phyloP scores from a whole-genome alignment of 1,140 invertebrate genomes.

The Acyrthosiphon pisum region DNA sequence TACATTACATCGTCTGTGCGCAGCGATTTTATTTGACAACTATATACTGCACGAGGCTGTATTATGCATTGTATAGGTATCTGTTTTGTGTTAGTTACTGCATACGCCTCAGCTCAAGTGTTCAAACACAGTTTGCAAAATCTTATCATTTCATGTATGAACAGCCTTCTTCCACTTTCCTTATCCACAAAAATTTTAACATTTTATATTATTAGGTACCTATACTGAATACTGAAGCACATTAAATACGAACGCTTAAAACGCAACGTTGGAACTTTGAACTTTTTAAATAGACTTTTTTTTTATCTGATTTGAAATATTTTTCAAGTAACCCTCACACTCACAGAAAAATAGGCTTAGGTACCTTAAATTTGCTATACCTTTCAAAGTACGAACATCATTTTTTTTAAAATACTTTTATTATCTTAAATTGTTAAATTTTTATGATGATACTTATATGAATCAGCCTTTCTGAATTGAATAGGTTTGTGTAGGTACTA shows the following conservation, averaged over 20 bases:
- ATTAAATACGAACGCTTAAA: background rate
- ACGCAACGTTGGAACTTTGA: background rate
- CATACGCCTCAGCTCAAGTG: background rate
- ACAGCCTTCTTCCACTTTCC: background rate
- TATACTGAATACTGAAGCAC: background rate
- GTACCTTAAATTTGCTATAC: background rate
- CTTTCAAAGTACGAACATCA: background rate
- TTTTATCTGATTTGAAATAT: background rate
- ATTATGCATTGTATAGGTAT: background rate
- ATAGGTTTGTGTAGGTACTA: no score
- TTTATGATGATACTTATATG: background rate
- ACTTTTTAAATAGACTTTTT: background rate
- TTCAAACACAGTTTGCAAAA: background rate
- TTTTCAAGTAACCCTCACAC: background rate
- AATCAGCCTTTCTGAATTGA: background rate
- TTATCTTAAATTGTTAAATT: background rate
- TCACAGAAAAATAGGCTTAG: background rate
- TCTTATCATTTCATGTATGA: background rate
- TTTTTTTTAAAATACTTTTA: background rate
- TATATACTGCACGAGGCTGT: background rate
- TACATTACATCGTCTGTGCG: background rate
- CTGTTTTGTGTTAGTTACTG: background rate
- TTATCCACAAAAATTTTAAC: background rate
- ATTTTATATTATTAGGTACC: background rate
- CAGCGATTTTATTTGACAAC: background rate